Evolutionary conservation across 2,113 vertebrate species (phyloP).

Genomic region (Cryptotis parvus): DNA sequence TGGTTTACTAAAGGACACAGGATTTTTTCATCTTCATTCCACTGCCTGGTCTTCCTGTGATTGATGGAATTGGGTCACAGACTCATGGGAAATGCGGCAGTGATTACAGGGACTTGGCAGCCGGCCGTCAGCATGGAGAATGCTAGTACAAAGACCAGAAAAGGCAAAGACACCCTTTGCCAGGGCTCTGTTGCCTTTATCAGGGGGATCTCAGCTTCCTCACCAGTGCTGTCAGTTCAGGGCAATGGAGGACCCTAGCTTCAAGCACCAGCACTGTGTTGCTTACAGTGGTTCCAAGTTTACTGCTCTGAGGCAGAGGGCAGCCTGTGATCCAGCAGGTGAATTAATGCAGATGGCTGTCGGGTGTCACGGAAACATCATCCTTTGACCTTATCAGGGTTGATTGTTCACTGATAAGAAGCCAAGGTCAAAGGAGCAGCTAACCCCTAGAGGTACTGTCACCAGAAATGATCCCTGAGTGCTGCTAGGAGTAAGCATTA

Average conservation of each 20-base stretch:
- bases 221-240: not conserved
- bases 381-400: not conserved
- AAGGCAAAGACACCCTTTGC: not conserved
- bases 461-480: no score
- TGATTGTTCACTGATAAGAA: not conserved
- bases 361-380: not conserved
- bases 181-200: not conserved
- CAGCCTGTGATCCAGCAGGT: not conserved
- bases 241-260: not conserved
- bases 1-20: conserved; percentile 12
- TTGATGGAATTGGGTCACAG: not conserved
- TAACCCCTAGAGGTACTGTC: not conserved
- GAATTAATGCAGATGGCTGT: not conserved
- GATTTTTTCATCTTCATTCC: conserved; percentile 14
- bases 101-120: not conserved
- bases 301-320: not conserved
- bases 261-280: not conserved
- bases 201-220: not conserved
- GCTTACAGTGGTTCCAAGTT: not conserved
- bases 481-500: no score
- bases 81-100: not conserved
- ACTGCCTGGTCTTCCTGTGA: not conserved
- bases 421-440: not conserved
- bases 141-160: not conserved
- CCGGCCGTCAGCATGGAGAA: not conserved